Base-by-base conservation (phyloP, 2,797 vertebrate genomes). In the Ciconia nigra region DNA sequence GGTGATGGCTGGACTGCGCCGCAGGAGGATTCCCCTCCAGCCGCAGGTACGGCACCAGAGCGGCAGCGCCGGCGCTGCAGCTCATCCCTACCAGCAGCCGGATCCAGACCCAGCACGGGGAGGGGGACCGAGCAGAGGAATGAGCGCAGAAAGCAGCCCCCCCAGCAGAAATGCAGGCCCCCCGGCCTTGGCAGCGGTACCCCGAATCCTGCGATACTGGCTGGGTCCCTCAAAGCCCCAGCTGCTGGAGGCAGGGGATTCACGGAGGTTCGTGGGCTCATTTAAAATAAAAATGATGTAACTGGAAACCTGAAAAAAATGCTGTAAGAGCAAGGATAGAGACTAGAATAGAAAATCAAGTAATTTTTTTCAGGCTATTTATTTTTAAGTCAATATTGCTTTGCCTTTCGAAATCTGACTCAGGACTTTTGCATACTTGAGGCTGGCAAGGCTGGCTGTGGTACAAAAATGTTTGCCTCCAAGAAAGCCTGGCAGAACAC, bases 361-460 rank as follows among this genome's bases (percentile, higher is more conserved):
- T 21, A 2, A 3, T 5, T 44, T 66, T 28, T 46, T 76, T 13
- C n/a, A 3, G 11, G 17, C 70, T 58, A 46, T 21, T 90, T 83
- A 24, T 88, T 94, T 83, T 42, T 21, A 24, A 65, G 82, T 52
- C 39, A 17, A 44, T 71, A 21, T 90, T 25, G 0, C 83, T 94
- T 89, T 54, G 73, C 80, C 51, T 72, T 87, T 78, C 0, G 1
- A 91, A 84, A 66, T 44, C 93, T 95, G 94, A 96, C 93, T 96
- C 93, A 93, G 90, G 95, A 46, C 59, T 96, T 94, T 52, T 63
- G 74, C 83, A 67, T 74, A 37, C 90, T 84, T 29, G 89, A 81
- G 93, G 90, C 91, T 93, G 95, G 96, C 90, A 90, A 33, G 77
- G 94, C 70, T 96, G 97, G 96, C 89, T 25, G 74, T 0, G 0